A percentile compares a stretch with the other conserved stretches of the same genome.
Conservation (phyloP, 1,140 invertebrate species). For the Lycorma delicatula region DNA sequence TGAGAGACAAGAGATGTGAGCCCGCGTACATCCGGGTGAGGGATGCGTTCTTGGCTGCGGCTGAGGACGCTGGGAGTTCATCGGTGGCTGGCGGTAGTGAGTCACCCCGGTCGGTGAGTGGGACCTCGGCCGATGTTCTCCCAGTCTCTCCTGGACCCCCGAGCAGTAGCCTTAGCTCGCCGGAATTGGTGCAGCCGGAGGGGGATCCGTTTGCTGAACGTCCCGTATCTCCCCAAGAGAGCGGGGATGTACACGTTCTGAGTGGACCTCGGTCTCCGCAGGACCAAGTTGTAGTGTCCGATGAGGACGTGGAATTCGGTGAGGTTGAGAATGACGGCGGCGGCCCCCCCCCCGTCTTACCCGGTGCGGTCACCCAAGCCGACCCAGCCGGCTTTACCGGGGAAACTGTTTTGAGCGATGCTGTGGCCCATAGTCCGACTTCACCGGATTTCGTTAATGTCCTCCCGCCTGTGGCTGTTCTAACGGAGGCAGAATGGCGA, state of each 20-base stretch:
- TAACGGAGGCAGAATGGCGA: neutral
- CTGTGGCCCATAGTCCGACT: too few relatives aligned
- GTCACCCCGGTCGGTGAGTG: neutral
- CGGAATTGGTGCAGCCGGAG: neutral
- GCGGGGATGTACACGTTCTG: neutral
- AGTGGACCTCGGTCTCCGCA: neutral
- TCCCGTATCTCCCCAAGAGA: neutral
- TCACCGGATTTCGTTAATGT: neutral
- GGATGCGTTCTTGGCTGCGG: neutral
- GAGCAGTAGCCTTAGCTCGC: neutral
- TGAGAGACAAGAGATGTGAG: neutral
- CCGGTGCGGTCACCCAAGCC: neutral
- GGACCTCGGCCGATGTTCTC: neutral
- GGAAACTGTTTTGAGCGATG: too few relatives aligned
- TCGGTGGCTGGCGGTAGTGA: neutral
- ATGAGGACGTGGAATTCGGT: neutral
- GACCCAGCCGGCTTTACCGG: neutral
- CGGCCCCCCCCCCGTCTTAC: neutral
- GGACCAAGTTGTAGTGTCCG: neutral
- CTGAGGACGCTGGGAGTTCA: neutral
- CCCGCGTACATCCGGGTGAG: neutral
- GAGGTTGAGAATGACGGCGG: neutral
- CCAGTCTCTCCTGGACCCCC: neutral
- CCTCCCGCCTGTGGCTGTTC: neutral
- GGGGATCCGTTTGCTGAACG: too few relatives aligned